phyloP scores from a whole-genome alignment of 2,113 vertebrate species.

The Baryphthengus martii region DNA sequence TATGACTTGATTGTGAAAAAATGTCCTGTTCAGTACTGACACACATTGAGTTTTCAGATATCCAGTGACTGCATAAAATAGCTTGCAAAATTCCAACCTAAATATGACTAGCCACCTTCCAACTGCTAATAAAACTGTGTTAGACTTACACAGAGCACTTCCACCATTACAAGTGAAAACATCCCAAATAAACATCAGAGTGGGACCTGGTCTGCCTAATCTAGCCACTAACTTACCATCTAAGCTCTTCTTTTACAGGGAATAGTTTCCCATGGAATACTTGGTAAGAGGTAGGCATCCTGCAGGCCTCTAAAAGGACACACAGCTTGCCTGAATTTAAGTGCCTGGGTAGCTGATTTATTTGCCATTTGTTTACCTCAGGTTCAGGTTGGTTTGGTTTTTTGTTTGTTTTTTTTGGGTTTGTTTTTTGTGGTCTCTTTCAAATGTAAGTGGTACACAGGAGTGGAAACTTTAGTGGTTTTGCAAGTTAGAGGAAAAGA shows the following conservation, averaged over 20 bases:
- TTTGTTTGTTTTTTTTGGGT: neutral
- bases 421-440: neutral
- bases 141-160: neutral
- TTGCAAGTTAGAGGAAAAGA: neutral
- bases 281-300: neutral
- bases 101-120: neutral
- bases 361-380: neutral
- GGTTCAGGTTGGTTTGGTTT: neutral
- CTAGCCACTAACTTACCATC: neutral
- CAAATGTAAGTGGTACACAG: neutral
- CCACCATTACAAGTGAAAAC: neutral
- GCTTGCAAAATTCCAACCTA: neutral
- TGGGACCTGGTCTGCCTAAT: neutral
- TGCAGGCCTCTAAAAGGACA: neutral
- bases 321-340: neutral
- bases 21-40: neutral
- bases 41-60: neutral
- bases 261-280: neutral
- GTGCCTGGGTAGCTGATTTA: neutral
- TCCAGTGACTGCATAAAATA: neutral
- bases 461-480: neutral
- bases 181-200: neutral
- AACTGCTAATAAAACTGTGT: neutral
- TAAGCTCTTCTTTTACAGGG: neutral
- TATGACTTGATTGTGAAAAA: constrained; percentile 30